A percentile compares a stretch with the other conserved stretches of the same genome.
Evolutionary conservation across 2,113 vertebrate genomes (phyloP).

Genomic region (Calonectris borealis): DNA sequence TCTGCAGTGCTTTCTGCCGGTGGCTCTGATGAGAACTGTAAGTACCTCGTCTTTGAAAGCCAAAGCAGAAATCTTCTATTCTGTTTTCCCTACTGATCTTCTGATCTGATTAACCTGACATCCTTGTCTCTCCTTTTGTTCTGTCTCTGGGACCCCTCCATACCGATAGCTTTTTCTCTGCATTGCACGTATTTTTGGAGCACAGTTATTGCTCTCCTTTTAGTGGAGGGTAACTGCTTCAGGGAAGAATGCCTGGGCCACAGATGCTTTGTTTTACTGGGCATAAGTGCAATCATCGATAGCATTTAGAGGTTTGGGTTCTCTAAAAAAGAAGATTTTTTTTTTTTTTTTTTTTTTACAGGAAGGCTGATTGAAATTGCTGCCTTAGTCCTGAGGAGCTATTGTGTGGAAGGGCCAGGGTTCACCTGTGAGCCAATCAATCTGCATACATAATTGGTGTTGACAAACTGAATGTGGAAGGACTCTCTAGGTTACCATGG

Average conservation of each 20-base stretch:
- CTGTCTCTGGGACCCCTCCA: background rate
- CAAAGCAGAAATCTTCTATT: background rate
- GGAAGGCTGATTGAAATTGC: background rate
- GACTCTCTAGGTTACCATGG: constrained; percentile 32
- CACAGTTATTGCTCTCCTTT: background rate
- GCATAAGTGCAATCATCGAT: background rate
- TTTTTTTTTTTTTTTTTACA: background rate
- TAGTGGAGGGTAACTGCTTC: background rate
- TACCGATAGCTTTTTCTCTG: background rate
- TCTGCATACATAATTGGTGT: background rate
- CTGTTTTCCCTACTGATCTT: background rate
- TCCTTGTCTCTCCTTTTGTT: background rate
- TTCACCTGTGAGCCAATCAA: constrained; percentile 32
- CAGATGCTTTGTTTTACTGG: background rate
- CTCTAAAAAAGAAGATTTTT: background rate
- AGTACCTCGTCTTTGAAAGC: background rate
- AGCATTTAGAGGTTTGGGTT: background rate
- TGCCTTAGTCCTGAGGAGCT: background rate
- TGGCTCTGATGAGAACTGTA: background rate
- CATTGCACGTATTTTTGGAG: background rate
- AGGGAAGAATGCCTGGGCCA: background rate
- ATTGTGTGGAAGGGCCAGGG: background rate
- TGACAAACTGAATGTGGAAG: constrained; percentile 39
- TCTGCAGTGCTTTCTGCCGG: background rate
- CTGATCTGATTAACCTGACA: background rate